phyloP scores from a whole-genome alignment of 2,888 invertebrate genomes.

The Melanchra persicariae region DNA sequence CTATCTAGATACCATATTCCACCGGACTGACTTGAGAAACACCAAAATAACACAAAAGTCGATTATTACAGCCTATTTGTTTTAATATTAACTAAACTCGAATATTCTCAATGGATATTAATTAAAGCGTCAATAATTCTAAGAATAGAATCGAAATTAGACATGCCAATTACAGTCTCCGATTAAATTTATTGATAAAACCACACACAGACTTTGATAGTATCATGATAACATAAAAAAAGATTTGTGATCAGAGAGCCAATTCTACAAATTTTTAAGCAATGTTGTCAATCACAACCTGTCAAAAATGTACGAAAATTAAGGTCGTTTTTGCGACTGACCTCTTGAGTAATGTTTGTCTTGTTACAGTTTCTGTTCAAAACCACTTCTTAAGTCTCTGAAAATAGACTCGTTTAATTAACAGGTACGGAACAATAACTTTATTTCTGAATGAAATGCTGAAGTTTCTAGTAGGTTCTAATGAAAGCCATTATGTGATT shows the following conservation, averaged over 20 bases:
- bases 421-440: neutral
- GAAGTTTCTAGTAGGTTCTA: neutral
- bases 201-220: neutral
- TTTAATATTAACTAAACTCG: neutral
- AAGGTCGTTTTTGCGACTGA: too few relatives aligned
- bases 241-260: too few relatives aligned
- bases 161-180: neutral
- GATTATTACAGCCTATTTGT: neutral
- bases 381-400: neutral
- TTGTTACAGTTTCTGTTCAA: neutral
- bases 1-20: too few relatives aligned
- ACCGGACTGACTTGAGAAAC: neutral
- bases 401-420: constrained; percentile 1
- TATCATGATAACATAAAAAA: neutral
- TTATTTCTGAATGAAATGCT: constrained; percentile 11
- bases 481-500: neutral
- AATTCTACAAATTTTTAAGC: too few relatives aligned
- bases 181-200: neutral
- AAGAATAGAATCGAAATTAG: constrained; percentile 20
- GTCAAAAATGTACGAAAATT: too few relatives aligned
- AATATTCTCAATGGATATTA: constrained; percentile 23
- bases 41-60: neutral
- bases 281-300: too few relatives aligned
- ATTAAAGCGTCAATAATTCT: constrained; percentile 13
- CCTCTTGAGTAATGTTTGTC: neutral